Evolutionary conservation across 2,113 vertebrate genomes (phyloP).

Genomic region (Crotalus viridis): DNA sequence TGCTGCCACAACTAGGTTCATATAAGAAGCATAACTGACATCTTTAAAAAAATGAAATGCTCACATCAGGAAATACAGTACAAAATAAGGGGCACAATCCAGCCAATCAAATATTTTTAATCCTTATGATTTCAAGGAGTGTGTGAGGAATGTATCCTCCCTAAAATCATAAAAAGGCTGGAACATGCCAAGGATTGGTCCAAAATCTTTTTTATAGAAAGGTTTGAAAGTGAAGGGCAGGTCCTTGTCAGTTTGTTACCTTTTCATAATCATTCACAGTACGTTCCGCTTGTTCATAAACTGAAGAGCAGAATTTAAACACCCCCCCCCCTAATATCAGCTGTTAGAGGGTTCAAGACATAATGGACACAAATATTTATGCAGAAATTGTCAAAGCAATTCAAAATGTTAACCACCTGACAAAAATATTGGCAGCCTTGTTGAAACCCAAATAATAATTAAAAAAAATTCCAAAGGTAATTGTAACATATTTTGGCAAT

Average conservation of each 20-base stretch:
- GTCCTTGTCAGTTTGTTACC: background rate
- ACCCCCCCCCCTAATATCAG: conserved; percentile 7
- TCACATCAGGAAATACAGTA: background rate
- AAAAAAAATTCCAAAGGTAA: conserved; percentile 29
- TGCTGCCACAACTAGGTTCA: background rate
- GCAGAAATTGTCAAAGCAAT: conserved; percentile 23
- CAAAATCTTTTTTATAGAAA: background rate
- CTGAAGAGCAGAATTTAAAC: background rate
- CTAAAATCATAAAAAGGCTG: background rate
- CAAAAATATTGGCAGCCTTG: conserved; percentile 30
- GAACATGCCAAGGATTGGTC: background rate
- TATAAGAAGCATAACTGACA: background rate
- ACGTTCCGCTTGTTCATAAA: conserved; percentile 19
- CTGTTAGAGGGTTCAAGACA: background rate
- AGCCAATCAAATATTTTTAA: background rate
- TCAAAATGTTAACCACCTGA: conserved; percentile 43
- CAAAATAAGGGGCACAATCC: background rate
- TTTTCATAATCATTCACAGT: background rate
- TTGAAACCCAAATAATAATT: background rate
- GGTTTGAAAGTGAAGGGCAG: background rate
- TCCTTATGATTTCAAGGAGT: background rate
- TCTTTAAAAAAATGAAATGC: background rate
- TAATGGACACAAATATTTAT: conserved; percentile 19
- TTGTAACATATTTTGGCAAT: conserved; percentile 74
- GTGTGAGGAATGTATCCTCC: background rate